Evolutionary conservation across 2,113 vertebrate species (phyloP).

Genomic region (Cervus canadensis): DNA sequence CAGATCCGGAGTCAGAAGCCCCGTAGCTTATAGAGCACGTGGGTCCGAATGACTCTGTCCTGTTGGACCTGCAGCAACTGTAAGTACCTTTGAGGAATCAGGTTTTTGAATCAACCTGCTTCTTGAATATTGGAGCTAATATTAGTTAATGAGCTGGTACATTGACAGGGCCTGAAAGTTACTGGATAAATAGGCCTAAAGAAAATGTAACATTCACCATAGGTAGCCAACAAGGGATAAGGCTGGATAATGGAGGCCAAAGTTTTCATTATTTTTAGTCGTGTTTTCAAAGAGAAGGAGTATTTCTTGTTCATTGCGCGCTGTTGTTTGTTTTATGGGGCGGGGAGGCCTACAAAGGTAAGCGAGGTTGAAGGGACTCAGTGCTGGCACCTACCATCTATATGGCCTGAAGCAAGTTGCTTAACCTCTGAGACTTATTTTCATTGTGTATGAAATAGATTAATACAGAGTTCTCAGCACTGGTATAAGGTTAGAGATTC

Average conservation of each 20-base stretch:
- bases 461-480: background rate
- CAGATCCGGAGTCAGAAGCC: background rate
- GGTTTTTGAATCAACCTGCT: background rate
- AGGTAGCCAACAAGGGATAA: background rate
- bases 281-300: background rate
- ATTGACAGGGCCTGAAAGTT: background rate
- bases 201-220: background rate
- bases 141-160: background rate
- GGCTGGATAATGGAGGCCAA: background rate
- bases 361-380: background rate
- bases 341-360: background rate
- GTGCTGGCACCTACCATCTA: background rate
- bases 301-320: background rate
- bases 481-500: background rate
- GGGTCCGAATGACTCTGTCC: background rate
- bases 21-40: background rate
- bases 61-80: background rate
- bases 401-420: conserved; percentile 10
- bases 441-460: conserved; percentile 39
- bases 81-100: background rate
- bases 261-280: background rate
- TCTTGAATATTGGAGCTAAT: background rate
- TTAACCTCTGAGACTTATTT: conserved; percentile 43
- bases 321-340: background rate
- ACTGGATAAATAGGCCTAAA: background rate